A percentile compares a stretch with the other conserved stretches of the same genome.
Evolutionary conservation across 2,113 vertebrate genomes (phyloP).

Genomic region (Gallinago jamesoni): DNA sequence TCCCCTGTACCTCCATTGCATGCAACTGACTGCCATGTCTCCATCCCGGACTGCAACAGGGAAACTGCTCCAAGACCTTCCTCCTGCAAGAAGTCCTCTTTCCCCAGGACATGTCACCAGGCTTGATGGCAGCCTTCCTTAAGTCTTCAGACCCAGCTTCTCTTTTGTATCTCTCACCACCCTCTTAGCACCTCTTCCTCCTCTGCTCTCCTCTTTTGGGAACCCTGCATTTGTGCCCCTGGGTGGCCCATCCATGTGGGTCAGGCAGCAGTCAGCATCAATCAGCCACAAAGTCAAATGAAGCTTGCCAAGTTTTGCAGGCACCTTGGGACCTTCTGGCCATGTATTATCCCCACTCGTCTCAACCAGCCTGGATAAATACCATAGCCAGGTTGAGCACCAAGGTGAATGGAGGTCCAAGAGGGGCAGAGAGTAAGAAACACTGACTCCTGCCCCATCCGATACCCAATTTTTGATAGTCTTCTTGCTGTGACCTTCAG

Average conservation of each 20-base stretch:
- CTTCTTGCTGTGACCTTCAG: background rate
- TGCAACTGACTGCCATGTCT: accelerated
- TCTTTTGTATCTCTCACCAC: background rate
- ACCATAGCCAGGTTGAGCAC: background rate
- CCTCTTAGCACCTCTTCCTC: background rate
- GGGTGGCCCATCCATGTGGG: background rate
- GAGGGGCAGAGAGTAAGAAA: background rate
- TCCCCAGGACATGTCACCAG: background rate
- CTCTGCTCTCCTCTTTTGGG: background rate
- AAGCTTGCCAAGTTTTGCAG: background rate
- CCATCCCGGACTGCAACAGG: background rate
- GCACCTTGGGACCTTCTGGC: background rate
- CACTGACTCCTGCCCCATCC: background rate
- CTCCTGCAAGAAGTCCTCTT: background rate
- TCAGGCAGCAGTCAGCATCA: background rate
- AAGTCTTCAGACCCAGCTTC: background rate
- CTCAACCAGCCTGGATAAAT: background rate
- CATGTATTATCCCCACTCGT: background rate
- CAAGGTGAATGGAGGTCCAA: background rate
- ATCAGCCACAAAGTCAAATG: background rate
- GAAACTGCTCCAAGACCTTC: background rate
- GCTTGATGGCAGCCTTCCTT: background rate
- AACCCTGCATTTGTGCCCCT: background rate
- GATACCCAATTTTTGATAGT: background rate
- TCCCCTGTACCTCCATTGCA: background rate